Conservation (phyloP, 1,140 invertebrate genomes). For the Ridgeia piscesae region DNA sequence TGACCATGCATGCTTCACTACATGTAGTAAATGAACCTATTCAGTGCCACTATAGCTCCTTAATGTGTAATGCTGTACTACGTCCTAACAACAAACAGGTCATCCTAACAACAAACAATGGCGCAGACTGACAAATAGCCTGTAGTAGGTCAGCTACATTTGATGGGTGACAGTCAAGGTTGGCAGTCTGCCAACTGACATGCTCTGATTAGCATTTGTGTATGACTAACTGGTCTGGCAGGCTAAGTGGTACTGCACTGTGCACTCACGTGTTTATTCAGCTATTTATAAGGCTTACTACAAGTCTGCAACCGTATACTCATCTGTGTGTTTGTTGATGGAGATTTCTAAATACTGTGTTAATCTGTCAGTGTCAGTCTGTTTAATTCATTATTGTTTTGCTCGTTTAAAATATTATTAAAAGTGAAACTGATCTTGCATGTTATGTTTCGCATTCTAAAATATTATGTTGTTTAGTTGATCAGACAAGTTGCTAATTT, state of each 20-base stretch:
- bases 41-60: not conserved
- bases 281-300: not conserved
- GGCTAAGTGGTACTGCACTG: not conserved
- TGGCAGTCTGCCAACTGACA: not conserved
- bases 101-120: not conserved
- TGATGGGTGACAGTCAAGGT: not conserved
- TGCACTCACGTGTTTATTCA: not conserved
- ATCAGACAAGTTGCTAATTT: not conserved
- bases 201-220: conserved; percentile 5
- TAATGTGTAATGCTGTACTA: not conserved
- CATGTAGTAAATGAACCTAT: not conserved
- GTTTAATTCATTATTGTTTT: not conserved
- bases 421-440: too few relatives aligned
- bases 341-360: not conserved
- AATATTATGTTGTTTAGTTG: too few relatives aligned
- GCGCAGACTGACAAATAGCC: not conserved
- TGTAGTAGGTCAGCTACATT: not conserved
- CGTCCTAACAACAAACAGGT: not conserved
- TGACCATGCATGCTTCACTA: not conserved
- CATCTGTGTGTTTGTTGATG: not conserved
- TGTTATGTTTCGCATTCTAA: too few relatives aligned
- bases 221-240: not conserved
- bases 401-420: too few relatives aligned
- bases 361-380: not conserved
- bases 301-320: not conserved